Percentiles rank a stretch among this genome's conserved stretches.
Evolutionary conservation across 2,888 invertebrate species (phyloP).

Genomic region (Flexamia atlantica): DNA sequence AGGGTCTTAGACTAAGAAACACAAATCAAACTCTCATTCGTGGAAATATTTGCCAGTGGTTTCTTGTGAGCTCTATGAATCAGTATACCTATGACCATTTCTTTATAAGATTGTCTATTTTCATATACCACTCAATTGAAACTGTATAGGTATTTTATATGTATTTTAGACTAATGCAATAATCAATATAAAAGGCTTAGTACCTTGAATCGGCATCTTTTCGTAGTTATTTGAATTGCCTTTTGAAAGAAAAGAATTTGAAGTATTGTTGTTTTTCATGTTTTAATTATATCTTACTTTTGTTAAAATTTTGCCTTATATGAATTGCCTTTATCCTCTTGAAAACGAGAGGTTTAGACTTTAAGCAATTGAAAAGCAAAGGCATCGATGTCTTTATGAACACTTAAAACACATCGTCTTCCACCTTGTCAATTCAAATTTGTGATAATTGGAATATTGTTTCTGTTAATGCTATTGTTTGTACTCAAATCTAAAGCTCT

Average conservation of each 20-base stretch:
- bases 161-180: conserved; percentile 56
- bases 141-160: conserved; percentile 56
- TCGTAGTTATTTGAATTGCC: background rate
- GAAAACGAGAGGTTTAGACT: background rate
- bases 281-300: background rate
- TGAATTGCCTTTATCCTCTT: conserved; percentile 25
- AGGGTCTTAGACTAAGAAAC: conserved; percentile 29
- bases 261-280: background rate
- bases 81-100: conserved; percentile 56
- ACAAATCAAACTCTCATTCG: background rate
- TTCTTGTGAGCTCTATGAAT: conserved; percentile 48
- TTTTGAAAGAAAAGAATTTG: background rate
- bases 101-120: conserved; percentile 56
- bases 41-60: conserved; percentile 34
- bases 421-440: conserved; percentile 3
- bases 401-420: background rate
- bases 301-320: conserved; percentile 30
- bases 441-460: conserved; percentile 1
- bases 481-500: too few species aligned
- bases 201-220: conserved; percentile 52
- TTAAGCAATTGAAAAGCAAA: conserved; percentile 16
- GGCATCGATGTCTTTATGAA: background rate
- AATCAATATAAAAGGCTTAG: conserved; percentile 9
- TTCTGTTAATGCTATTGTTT: background rate
- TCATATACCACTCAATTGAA: conserved; percentile 53